Evolutionary conservation across 2,797 vertebrate species (phyloP), one percentile per base, ranked within the genome.

Genomic region (Tinamus major): DNA sequence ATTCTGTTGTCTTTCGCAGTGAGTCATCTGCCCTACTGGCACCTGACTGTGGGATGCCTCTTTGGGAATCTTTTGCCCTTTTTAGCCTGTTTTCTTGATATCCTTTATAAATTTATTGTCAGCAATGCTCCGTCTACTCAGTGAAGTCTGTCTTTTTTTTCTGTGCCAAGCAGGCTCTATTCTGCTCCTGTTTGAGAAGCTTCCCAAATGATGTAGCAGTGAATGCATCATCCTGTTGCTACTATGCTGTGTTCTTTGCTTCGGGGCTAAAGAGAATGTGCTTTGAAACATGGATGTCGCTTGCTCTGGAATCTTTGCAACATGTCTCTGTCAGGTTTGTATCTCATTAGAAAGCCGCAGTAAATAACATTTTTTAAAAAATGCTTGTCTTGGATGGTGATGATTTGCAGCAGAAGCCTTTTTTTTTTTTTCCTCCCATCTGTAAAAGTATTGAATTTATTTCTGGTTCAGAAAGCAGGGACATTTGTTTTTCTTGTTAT

Each of bases 31-130:
- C 37, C 87, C 12, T 70, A 14, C 65, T 95, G 87, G 68, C 65
- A 67, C 69, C 82, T 85, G 85, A 94, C 55, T 93, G 83, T 86
- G n/a, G 78, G 83, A 70, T 91, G 71, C 75, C 41, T 92, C 85
- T 83, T 92, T 95, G 93, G 89, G 94, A 97, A 95, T 94, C 59
- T 72, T 79, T 68, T 94, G 89, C 79, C 92, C 93, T 97, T 97
- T 97, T 33, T 35, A 44, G 56, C 48, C 70, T 72, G 42, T 27
- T 84, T 91, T 91, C 15, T 6, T 70, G 31, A 11, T 44, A 70
- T 48, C 55, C 69, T 46, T 70, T 81, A 58, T 49, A 81, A 84
- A 95, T 95, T 83, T 89, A 92, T 53, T 69, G 61, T 67, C 31
- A 26, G 56, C 77, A 84, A 89, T 64, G n/a, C 76, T 80, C 74